Percentiles rank a stretch among this genome's conserved stretches.
phyloP scores from a whole-genome alignment of 2,888 invertebrate species.

The Opisthograptis luteolata region DNA sequence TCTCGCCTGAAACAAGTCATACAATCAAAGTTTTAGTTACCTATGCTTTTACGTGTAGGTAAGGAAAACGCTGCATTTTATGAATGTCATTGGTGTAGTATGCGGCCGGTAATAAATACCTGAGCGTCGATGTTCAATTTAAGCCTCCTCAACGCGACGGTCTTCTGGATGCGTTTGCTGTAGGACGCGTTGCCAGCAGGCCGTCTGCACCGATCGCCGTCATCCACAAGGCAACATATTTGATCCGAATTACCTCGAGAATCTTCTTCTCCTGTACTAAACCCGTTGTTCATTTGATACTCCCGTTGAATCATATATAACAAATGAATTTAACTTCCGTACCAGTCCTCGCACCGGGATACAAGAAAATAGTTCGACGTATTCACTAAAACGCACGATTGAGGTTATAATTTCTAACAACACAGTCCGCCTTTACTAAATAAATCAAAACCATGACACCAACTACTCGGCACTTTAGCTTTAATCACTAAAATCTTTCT shows the following conservation, averaged over 20 bases:
- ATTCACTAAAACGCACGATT: constrained; percentile 71
- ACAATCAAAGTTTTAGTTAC: constrained; percentile 17
- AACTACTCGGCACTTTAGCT: constrained; percentile 39
- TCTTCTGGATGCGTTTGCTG: constrained; percentile 98
- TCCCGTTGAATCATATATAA: constrained; percentile 84
- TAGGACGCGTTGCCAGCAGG: constrained; percentile 97
- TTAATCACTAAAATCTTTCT: constrained; percentile 43
- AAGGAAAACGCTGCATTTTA: constrained; percentile 25
- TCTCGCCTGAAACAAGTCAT: constrained; percentile 86
- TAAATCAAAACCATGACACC: constrained; percentile 56
- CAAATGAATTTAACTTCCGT: constrained; percentile 64
- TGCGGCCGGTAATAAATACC: constrained; percentile 44
- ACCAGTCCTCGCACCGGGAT: constrained; percentile 66
- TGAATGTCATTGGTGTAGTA: constrained; percentile 26
- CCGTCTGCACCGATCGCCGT: constrained; percentile 93
- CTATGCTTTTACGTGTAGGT: constrained; percentile 8
- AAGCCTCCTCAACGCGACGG: constrained; percentile 94
- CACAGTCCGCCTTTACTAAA: constrained; percentile 59
- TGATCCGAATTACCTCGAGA: constrained; percentile 94
- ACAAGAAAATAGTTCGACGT: constrained; percentile 65
- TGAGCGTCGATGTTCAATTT: constrained; percentile 93
- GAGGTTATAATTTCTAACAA: constrained; percentile 77
- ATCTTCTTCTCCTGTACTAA: constrained; percentile 96
- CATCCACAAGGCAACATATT: constrained; percentile 96
- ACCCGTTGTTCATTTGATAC: constrained; percentile 91